Base-by-base conservation (phyloP, 2,888 invertebrate genomes). In the Lepidocyrtinus sp. region DNA sequence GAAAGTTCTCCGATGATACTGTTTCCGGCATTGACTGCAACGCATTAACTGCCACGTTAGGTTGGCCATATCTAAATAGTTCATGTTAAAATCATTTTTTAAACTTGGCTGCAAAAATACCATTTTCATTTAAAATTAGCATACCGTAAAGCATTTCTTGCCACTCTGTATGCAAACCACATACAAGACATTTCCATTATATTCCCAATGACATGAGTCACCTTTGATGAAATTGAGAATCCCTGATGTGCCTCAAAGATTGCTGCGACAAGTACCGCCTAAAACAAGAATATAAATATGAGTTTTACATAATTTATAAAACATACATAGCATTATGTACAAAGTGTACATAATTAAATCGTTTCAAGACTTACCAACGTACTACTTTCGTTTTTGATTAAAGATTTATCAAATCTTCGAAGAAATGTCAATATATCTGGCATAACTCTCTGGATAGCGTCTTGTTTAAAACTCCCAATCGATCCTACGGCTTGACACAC, bases 161-260 rank as follows among this genome's bases (percentile, higher is more conserved):
- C 96, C 62, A 97, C 93, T 83, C 95, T 91, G 88, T 96, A 98
- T 87, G 94, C 93, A 2, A 94, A 93, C 95, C 96, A 96, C 1
- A 93, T 92, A 87, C 94, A 93, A 0, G 93, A 91, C 9, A 89
- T 89, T 0, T 88, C 87, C 0, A 91, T 88, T 7, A 92, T 91
- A n/a, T 89, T 90, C 75, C 92, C 89, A 67, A 87, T 70, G 64
- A 95, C 90, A 46, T 59, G 63, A 2, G 65, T 55, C 9, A 79
- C 69, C 7, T 81, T 78, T 0, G 73, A 25, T 46, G 79, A 80
- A 9, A 86, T 36, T 0, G 78, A 69, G 46, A 73, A 84, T 0
- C 83, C 82, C 71, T 86, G 85, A 73, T 86, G 85, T 15, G 84
- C 84, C 82, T 86, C 85, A 21, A 86, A 78, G 59, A 86, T 65